Base-by-base conservation (phyloP, 2,113 vertebrate species). In the Trogon surrucura region DNA sequence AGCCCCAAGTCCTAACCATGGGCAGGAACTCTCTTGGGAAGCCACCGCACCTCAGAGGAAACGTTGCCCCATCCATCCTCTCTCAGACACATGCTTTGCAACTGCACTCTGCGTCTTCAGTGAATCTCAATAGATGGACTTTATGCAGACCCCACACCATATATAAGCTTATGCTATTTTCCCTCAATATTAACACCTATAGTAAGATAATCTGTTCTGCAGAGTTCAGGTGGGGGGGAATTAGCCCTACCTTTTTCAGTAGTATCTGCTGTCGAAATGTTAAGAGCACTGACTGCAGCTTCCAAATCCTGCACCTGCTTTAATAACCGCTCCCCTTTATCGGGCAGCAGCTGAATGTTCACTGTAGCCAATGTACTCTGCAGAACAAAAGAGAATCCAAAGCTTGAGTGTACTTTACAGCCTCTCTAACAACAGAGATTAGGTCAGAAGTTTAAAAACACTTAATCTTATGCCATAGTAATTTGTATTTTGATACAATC, bases 271-370 rank as follows among this genome's bases (percentile, higher is more conserved):
- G 80, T 13, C 0, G 93, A 95, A 83, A 98, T 86, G 44, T 95
- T 95, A 13, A 98, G 93, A 77, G 96, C 84, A 22, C 87, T 30
- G 7, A 99, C 96, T 0, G 97, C 97, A 26, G 98, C 97, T 95
- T 99, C 98, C 92, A 99, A 88, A 53, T 97, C 97, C 69, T 98
- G 97, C 36, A 99, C 98, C 93, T 99, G 98, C 84, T 96, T 97
- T 86, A 98, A 58, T 91, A 99, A 95, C 80, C 98, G 97, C 79
- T 98, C 94, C 26, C 98, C 98, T 94, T 98, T 98, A 92, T 99
- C 98, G 50, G 98, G 98, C 66, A 99, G 97, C 34, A 96, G 92
- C 58, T 98, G 97, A 41, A 98, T 18, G 44, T 99, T 98, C 91
- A 98, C 98, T 1, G 80, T 91, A 29, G 98, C 98, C 94, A 99